Evolutionary conservation across 2,888 invertebrate species (phyloP), one percentile per base, ranked within the genome.

Genomic region (Emmelina monodactyla): DNA sequence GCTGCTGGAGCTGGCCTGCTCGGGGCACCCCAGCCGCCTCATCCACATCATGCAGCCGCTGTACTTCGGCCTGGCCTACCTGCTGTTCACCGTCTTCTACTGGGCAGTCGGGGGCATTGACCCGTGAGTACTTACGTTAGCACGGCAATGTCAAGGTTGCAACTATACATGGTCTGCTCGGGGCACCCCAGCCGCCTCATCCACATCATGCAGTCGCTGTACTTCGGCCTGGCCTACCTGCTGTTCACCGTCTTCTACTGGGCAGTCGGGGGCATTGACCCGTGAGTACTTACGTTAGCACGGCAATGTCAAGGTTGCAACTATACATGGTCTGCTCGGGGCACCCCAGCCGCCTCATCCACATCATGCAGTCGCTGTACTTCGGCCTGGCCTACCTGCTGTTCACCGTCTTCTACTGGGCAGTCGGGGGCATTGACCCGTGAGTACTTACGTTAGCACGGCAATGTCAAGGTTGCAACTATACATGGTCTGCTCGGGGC

Each of bases 361-460:
- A 82, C 48, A 72, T 84, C 50, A 83, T 86, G 81, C 89, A 88
- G 75, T 86, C 88, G n/a, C 71, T 88, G 14, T 75, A 85, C 43
- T 86, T 91, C 63, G 87, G 87, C 7, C 58, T 84, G 12, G 69
- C 81, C 10, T 93, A 92, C 62, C 78, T 88, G 37, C 56, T 87
- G 31, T 93, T 92, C 60, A 87, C 85, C 13, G 67, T 87, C 30
- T 71, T 88, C 32, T 92, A 92, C 61, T 91, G 84, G 61, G 60
- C 82, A 38, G 84, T 85, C 30, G 92, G 91, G 30, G 92, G 92
- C 38, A 82, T 84, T 12, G 88, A 89, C 61, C 86, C 88, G 83
- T 85, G 53, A 75, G 83, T 72, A 25, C 45, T 28, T 19, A 6
- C 19, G 9, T 19, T 19, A 5, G 35, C 36, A 32, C 25, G 32